These are phyloP conservation scores for Prochilodus magdalenae DNA, from an alignment of 2,113 vertebrate species.

Conservation along the genomic window DNA sequence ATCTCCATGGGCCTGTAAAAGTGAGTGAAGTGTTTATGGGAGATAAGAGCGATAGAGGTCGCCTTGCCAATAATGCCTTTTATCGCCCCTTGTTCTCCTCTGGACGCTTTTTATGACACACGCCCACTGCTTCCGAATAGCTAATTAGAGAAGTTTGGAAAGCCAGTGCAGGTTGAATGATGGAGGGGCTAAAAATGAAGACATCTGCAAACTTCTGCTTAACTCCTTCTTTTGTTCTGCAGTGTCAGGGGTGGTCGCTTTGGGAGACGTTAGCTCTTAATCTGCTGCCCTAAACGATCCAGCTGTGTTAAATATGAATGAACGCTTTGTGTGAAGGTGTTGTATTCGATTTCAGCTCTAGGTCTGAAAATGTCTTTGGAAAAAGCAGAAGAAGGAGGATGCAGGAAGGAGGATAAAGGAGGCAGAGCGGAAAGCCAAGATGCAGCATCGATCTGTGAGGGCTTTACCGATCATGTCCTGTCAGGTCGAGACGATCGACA, in stretches of 20 bases:
- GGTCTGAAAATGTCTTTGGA: slow-evolving; percentile 18
- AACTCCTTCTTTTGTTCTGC: slow-evolving; percentile 47
- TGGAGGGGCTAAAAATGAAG: slow-evolving; percentile 59
- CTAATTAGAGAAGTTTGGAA: slow-evolving; percentile 77
- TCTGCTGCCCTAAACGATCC: slow-evolving; percentile 35
- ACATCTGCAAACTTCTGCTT: slow-evolving; percentile 46
- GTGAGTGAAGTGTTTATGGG: slow-evolving; percentile 76
- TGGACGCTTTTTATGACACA: slow-evolving; percentile 64
- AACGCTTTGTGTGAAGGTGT: slow-evolving; percentile 18
- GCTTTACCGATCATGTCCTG: slow-evolving; percentile 54
- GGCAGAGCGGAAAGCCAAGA: slow-evolving; percentile 38
- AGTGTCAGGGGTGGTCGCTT: slow-evolving; percentile 21
- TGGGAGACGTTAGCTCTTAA: slow-evolving; percentile 40
- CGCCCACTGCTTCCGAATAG: slow-evolving; percentile 69
- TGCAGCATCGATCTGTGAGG: slow-evolving; percentile 40
- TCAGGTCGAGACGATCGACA: slow-evolving; percentile 46
- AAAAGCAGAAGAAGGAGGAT: slow-evolving; percentile 5
- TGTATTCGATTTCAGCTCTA: slow-evolving; percentile 17
- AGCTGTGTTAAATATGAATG: slow-evolving; percentile 36
- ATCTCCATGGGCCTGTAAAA: slow-evolving; percentile 70
- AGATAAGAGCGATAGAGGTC: slow-evolving; percentile 75
- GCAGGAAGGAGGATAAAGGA: not conserved
- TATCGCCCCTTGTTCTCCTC: slow-evolving; percentile 66
- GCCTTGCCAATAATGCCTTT: slow-evolving; percentile 73
- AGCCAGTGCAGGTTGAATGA: slow-evolving; percentile 58